A percentile compares a stretch with the other conserved stretches of the same genome.
phyloP scores from a whole-genome alignment of 2,113 vertebrate species.

The Calonectris borealis region DNA sequence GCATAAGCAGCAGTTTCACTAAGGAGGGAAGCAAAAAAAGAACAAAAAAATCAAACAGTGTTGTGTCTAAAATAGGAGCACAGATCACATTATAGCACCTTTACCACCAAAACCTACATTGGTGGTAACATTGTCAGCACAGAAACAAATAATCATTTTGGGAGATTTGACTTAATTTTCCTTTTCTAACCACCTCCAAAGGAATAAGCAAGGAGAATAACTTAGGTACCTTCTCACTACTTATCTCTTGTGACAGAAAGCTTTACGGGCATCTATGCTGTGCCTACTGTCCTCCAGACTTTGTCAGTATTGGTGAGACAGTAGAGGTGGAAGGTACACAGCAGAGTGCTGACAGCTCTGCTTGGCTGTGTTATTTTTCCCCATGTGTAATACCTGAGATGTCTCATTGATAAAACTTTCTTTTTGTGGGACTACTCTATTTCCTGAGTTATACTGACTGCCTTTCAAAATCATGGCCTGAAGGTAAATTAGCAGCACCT shows the following conservation, averaged over 20 bases:
- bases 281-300: neutral
- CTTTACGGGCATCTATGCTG: neutral
- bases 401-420: slow-evolving; percentile 55
- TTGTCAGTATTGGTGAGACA: slow-evolving; percentile 18
- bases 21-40: neutral
- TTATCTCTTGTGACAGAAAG: slow-evolving; percentile 20
- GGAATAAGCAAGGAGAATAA: neutral
- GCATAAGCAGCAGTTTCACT: neutral
- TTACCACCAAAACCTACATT: neutral
- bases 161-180: neutral
- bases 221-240: neutral
- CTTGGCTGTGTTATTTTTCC: slow-evolving; percentile 31
- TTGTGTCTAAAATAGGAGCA: neutral
- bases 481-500: neutral
- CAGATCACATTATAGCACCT: neutral
- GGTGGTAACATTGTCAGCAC: neutral
- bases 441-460: slow-evolving; percentile 52
- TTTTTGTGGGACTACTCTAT: neutral
- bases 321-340: slow-evolving; percentile 1
- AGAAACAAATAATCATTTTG: neutral
- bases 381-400: slow-evolving; percentile 29
- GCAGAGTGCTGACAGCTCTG: slow-evolving; percentile 35
- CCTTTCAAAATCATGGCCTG: slow-evolving; percentile 1
- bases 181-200: neutral
- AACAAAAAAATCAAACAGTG: neutral